Evolutionary conservation across 64 coral and sea anemone species (phyloP), one percentile per base, ranked within the genome.

Genomic region (Stichodactyla mertensii): DNA sequence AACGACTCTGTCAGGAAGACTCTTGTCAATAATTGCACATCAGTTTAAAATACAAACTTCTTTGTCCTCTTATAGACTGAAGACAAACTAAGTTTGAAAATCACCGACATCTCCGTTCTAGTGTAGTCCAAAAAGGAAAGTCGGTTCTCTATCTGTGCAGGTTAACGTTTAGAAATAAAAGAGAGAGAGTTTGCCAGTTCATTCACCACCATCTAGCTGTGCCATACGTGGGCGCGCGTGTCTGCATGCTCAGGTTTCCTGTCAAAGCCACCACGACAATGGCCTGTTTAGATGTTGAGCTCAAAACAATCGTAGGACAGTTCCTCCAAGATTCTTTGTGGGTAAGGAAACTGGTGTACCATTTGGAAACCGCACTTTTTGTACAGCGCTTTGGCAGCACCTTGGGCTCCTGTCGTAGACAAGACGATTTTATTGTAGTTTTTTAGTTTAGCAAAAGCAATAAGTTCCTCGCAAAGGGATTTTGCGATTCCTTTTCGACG

Each of bases 401-500:
- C 78, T 55, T 93, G 94, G 12, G 82, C 94, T 64, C 54, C 61
- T 14, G 91, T 85, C 9, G 94, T 96, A 12, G 51, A 87, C 24
- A 96, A 78, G 4, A 93, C 77, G 52, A 96, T 83, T 85, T 89
- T 96, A 45, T 92, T 56, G 26, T 85, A 78, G 15, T 88, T 66
- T 45, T 93, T 82, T 13, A 69, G 83, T 74, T 80, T 92, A 4
- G 94, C 91, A 79, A 90, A 83, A 23, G 24, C 8, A 28, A 92
- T 64, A 1, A 93, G 79, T 69, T 92, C 58, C 13, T 85, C 36
- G 13, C 92, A 52, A 16, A 96, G 82, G 52, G 80, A 81, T 51
- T 59, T 88, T 52, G 91, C 94, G 54, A 96, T 90, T 52, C 94
- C 94, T 80, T 78, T 96, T 66, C 88, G n/a, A 60, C 85, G 60